phyloP scores from a whole-genome alignment of 2,888 invertebrate species.

The Dynastes hyllus region DNA sequence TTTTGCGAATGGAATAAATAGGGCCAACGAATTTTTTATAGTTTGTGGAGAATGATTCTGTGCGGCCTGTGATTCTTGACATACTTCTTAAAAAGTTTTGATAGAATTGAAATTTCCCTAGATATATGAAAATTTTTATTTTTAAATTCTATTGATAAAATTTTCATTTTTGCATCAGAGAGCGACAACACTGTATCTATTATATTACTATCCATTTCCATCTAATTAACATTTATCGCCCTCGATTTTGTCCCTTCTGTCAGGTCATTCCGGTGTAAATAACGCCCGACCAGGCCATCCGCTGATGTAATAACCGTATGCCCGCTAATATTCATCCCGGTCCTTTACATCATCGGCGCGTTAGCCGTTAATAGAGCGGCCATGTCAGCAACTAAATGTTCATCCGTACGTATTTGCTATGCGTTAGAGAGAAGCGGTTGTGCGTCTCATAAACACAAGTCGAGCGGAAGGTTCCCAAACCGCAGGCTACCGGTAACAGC shows the following conservation, averaged over 20 bases:
- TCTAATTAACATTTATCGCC: slow-evolving; percentile 11
- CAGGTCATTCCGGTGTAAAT: not conserved
- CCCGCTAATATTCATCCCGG: not conserved
- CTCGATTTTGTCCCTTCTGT: not conserved
- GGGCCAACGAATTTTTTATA: no score
- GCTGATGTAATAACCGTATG: slow-evolving; percentile 8
- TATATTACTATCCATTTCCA: not conserved
- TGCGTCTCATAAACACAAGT: slow-evolving; percentile 17
- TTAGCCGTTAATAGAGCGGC: slow-evolving; percentile 10
- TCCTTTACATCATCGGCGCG: not conserved
- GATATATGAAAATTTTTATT: no score
- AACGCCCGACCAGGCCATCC: not conserved
- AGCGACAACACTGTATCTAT: no score
- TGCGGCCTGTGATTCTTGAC: no score
- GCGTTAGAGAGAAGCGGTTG: slow-evolving; percentile 6
- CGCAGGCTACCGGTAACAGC: not conserved
- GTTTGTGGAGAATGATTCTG: no score
- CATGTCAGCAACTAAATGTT: not conserved
- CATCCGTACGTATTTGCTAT: slow-evolving; percentile 5
- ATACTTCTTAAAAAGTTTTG: no score
- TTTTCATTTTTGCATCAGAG: no score
- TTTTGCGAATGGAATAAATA: no score
- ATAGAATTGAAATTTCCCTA: no score
- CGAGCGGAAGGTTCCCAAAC: not conserved
- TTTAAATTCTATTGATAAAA: no score